Conservation (phyloP, 2,888 invertebrate species). For the Ennomos erosarius region DNA sequence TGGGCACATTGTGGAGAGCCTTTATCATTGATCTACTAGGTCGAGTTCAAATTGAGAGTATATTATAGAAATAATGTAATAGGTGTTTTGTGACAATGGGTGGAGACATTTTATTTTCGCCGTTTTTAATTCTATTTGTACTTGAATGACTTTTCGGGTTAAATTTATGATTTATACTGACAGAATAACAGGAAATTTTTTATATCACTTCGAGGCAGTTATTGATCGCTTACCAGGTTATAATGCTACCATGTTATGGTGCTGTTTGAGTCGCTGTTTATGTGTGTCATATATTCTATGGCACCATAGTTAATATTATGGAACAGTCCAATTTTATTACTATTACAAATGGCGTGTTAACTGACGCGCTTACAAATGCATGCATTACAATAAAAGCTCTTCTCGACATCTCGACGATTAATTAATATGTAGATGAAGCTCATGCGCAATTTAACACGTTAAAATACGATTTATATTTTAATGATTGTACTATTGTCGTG, state of each 20-base stretch:
- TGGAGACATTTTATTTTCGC: conserved; percentile 8
- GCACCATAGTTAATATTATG: conserved; percentile 2
- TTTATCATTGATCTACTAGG: conserved; percentile 24
- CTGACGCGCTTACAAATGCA: conserved; percentile 36
- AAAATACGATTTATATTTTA: conserved; percentile 74
- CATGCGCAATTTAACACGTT: conserved; percentile 70
- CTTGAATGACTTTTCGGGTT: neutral
- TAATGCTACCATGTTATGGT: neutral
- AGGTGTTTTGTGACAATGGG: conserved; percentile 10
- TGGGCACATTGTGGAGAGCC: conserved; percentile 11
- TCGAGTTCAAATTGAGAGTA: conserved; percentile 22
- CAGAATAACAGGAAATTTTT: neutral
- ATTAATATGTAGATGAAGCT: conserved; percentile 71
- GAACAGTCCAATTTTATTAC: conserved; percentile 1
- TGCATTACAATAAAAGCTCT: conserved; percentile 42
- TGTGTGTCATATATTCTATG: conserved; percentile 5
- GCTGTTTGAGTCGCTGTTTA: conserved; percentile 1
- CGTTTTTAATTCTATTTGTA: conserved; percentile 8
- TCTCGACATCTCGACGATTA: conserved; percentile 57
- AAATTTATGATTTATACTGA: neutral
- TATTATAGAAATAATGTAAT: conserved; percentile 5
- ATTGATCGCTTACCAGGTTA: conserved; percentile 11
- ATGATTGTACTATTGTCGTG: conserved; percentile 45
- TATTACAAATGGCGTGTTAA: conserved; percentile 22
- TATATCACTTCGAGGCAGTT: neutral